phyloP scores from a whole-genome alignment of 2,888 invertebrate species.

The Tridacna gigas region DNA sequence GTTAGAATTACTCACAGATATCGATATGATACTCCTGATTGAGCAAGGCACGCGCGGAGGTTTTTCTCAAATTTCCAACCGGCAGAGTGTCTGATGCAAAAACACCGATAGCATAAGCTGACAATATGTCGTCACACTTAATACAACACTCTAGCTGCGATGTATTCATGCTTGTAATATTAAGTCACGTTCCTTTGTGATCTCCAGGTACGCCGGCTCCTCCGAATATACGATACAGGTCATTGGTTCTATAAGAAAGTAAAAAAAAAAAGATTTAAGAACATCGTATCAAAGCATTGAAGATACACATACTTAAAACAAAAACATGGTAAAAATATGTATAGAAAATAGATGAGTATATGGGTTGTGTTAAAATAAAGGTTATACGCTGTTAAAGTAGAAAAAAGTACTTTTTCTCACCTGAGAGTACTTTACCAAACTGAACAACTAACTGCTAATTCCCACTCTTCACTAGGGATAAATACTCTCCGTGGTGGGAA shows the following conservation, averaged over 20 bases:
- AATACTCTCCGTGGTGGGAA: conserved; percentile 41
- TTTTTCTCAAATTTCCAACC: conserved; percentile 47
- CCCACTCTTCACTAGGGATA: conserved; percentile 26
- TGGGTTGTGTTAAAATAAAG: no score
- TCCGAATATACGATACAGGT: conserved; percentile 37
- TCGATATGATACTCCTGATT: conserved; percentile 32
- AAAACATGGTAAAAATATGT: no score
- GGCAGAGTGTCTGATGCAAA: conserved; percentile 37
- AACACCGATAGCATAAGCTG: conserved; percentile 25
- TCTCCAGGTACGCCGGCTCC: conserved; percentile 26
- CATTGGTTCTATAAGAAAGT: conserved; percentile 42
- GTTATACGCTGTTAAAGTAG: no score
- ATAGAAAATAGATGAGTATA: no score
- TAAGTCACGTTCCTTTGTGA: conserved; percentile 32
- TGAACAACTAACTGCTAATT: conserved; percentile 12
- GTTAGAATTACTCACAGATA: conserved; percentile 38
- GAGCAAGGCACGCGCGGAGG: conserved; percentile 41
- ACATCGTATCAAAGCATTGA: no score
- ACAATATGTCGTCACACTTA: conserved; percentile 30
- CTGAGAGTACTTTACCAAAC: conserved; percentile 33
- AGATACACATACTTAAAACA: no score
- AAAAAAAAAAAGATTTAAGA: conserved; percentile 4
- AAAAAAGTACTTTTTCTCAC: conserved; percentile 2
- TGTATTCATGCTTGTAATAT: conserved; percentile 41
- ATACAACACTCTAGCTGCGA: conserved; percentile 45